A percentile compares a stretch with the other conserved stretches of the same genome.
phyloP scores from a whole-genome alignment of 2,113 vertebrate species.

The Glareola pratincola region DNA sequence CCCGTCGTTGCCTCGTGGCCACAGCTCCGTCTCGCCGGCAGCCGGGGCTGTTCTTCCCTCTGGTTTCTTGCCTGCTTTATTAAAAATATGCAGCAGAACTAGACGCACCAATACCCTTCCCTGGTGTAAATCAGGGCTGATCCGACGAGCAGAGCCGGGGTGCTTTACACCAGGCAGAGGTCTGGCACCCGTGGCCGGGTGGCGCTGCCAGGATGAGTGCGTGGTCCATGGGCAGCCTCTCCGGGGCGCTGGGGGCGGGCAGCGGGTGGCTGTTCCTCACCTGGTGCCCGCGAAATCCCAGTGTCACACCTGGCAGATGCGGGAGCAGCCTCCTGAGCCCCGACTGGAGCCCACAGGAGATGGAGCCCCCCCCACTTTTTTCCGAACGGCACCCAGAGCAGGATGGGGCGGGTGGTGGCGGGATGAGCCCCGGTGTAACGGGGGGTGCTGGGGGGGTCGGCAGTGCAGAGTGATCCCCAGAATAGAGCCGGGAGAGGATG shows the following conservation, averaged over 20 bases:
- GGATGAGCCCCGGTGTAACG: rapidly evolving
- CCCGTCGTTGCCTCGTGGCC: rapidly evolving
- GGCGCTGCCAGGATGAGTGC: rapidly evolving
- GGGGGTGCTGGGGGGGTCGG: not conserved
- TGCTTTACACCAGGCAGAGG: not conserved
- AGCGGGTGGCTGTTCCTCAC: not conserved
- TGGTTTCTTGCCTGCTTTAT: not conserved
- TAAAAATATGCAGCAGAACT: not conserved
- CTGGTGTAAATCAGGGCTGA: not conserved
- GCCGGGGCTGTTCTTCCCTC: rapidly evolving
- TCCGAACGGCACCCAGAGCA: rapidly evolving
- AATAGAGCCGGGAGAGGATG: not conserved
- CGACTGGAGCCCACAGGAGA: rapidly evolving
- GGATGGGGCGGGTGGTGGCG: rapidly evolving
- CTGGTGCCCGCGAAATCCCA: rapidly evolving
- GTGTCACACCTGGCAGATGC: rapidly evolving
- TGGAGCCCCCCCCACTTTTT: not conserved
- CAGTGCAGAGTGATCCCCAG: rapidly evolving
- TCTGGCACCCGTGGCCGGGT: rapidly evolving
- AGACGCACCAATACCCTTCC: rapidly evolving
- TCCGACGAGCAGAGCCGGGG: rapidly evolving
- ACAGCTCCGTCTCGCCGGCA: rapidly evolving
- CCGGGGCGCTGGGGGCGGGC: not conserved
- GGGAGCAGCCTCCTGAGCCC: not conserved
- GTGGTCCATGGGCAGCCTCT: rapidly evolving